These are phyloP conservation scores for Leucania comma DNA, from an alignment of 2,888 invertebrate genomes.

Conservation along the genomic window DNA sequence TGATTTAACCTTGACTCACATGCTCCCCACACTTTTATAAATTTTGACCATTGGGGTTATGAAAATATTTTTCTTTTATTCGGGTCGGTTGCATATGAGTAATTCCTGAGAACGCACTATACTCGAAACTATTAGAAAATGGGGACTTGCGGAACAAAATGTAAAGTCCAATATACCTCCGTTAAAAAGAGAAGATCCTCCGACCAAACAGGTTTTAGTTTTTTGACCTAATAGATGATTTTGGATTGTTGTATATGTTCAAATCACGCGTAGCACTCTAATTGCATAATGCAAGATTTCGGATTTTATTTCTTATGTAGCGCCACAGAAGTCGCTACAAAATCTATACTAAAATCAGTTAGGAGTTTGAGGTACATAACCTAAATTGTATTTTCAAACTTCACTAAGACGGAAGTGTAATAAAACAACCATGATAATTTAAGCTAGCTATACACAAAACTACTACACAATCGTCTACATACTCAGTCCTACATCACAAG, in stretches of 20 bases:
- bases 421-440: slow-evolving; percentile 22
- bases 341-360: neutral
- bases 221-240: no score
- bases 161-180: no score
- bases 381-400: slow-evolving; percentile 13
- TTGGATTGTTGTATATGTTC: no score
- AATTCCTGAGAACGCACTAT: no score
- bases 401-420: slow-evolving; percentile 6
- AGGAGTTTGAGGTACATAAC: neutral
- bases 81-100: neutral
- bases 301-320: no score
- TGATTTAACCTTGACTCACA: slow-evolving; percentile 41
- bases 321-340: no score
- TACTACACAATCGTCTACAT: neutral
- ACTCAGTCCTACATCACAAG: slow-evolving; percentile 18
- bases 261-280: no score
- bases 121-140: neutral
- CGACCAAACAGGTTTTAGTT: no score
- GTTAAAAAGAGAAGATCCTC: no score
- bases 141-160: no score
- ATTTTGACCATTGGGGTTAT: neutral
- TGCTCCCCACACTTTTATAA: neutral
- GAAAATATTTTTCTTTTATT: neutral
- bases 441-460: slow-evolving; percentile 2
- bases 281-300: no score